These are phyloP conservation scores for Philantomba maxwellii DNA, from an alignment of 2,113 vertebrate genomes.

Conservation along the genomic window DNA sequence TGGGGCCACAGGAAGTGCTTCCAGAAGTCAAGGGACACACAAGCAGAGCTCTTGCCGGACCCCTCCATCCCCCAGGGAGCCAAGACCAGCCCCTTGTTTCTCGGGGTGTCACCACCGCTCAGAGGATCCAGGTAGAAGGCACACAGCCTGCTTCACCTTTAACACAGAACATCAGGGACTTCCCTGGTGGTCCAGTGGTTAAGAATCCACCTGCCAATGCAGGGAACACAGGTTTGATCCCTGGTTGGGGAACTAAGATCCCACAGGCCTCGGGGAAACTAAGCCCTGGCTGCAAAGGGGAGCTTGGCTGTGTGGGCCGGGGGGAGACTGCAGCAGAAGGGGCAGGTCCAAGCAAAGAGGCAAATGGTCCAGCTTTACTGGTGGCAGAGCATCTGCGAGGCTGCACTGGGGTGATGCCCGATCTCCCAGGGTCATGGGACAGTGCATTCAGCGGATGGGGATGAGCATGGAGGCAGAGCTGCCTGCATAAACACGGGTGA, in stretches of 20 bases:
- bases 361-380: too few species aligned
- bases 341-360: neutral
- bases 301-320: accelerated
- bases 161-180: neutral
- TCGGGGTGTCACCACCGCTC: neutral
- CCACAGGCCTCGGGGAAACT: neutral
- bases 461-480: neutral
- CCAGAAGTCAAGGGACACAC: neutral
- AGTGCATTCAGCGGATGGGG: accelerated
- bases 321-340: neutral
- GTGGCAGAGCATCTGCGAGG: neutral
- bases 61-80: neutral
- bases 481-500: accelerated
- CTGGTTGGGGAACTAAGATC: neutral
- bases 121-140: neutral
- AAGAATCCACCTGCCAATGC: neutral
- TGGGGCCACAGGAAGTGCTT: neutral
- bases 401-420: accelerated
- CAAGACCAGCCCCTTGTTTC: neutral
- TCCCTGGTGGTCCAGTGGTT: neutral
- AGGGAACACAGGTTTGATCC: neutral
- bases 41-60: neutral
- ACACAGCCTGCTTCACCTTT: neutral
- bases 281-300: neutral
- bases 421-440: neutral